These are phyloP conservation scores for Stegodyphus dumicola DNA, from an alignment of 1,140 invertebrate species.

Conservation along the genomic window DNA sequence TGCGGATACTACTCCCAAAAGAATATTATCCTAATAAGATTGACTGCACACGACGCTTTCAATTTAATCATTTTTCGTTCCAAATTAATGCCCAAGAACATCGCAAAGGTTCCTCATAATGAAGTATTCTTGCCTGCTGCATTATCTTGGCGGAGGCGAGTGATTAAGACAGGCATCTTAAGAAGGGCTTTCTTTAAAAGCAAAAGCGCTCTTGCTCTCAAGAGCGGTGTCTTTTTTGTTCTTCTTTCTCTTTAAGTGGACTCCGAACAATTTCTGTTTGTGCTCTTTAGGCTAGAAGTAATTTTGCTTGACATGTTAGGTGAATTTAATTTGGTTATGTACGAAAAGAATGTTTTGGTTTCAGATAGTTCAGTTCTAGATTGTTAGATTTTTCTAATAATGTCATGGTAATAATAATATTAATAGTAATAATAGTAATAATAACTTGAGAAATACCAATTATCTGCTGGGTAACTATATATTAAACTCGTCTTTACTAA, in stretches of 20 bases:
- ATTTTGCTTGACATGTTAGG: too few relatives aligned
- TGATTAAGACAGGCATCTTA: not conserved
- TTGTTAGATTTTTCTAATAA: too few relatives aligned
- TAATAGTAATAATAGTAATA: too few relatives aligned
- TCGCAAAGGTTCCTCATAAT: constrained; percentile 13
- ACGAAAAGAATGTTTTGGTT: too few relatives aligned
- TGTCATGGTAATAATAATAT: too few relatives aligned
- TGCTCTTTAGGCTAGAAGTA: not conserved
- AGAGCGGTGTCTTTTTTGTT: not conserved
- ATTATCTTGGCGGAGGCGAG: not conserved
- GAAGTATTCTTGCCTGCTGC: not conserved
- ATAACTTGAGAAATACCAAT: too few relatives aligned
- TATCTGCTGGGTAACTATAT: too few relatives aligned
- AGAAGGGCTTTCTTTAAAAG: not conserved
- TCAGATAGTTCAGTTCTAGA: too few relatives aligned
- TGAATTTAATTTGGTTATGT: too few relatives aligned
- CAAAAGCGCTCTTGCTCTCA: not conserved
- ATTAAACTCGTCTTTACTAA: too few relatives aligned
- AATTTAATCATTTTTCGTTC: constrained; percentile 32
- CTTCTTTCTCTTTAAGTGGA: constrained; percentile 26
- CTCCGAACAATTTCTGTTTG: not conserved
- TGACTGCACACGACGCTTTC: not conserved
- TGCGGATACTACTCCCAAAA: too few relatives aligned
- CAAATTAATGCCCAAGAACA: constrained; percentile 6
- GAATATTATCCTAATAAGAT: too few relatives aligned